Percentiles rank a stretch among this genome's conserved stretches.
phyloP scores from a whole-genome alignment of 2,888 invertebrate genomes.

The Chloromyia formosa region DNA sequence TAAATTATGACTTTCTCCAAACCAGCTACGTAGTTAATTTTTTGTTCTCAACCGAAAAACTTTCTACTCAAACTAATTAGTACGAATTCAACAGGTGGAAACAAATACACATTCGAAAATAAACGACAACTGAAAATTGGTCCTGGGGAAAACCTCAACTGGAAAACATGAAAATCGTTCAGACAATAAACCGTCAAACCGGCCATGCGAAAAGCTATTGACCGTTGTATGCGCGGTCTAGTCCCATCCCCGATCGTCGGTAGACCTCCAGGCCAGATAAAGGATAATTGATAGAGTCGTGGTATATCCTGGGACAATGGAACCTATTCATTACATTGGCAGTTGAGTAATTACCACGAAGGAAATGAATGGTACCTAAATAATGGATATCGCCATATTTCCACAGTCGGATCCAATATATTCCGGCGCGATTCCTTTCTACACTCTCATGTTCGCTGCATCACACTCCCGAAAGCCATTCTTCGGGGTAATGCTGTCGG shows the following conservation, averaged over 20 bases:
- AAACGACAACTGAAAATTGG: slow-evolving; percentile 11
- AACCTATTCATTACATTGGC: slow-evolving; percentile 39
- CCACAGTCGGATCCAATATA: background rate
- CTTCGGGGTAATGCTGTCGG: background rate
- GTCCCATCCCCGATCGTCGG: background rate
- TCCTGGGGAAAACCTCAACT: slow-evolving; percentile 13
- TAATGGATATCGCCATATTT: slow-evolving; percentile 26
- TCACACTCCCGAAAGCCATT: background rate
- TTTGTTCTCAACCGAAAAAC: background rate
- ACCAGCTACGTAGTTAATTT: too few species aligned
- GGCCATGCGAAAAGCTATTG: slow-evolving; percentile 15
- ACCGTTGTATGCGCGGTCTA: background rate
- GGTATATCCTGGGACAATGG: slow-evolving; percentile 38
- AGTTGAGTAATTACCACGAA: slow-evolving; percentile 40
- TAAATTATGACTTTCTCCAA: too few species aligned
- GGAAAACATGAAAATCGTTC: slow-evolving; percentile 29
- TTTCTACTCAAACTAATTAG: background rate
- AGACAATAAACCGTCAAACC: slow-evolving; percentile 17
- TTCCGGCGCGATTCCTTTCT: background rate
- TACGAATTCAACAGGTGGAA: background rate
- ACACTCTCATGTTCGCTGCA: background rate
- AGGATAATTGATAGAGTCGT: slow-evolving; percentile 39
- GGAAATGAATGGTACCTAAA: slow-evolving; percentile 38
- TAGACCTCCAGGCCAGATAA: background rate
- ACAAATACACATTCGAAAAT: background rate